Evolutionary conservation across 2,113 vertebrate genomes (phyloP), one percentile per base, ranked within the genome.

Genomic region (Sceloporus tristichus): DNA sequence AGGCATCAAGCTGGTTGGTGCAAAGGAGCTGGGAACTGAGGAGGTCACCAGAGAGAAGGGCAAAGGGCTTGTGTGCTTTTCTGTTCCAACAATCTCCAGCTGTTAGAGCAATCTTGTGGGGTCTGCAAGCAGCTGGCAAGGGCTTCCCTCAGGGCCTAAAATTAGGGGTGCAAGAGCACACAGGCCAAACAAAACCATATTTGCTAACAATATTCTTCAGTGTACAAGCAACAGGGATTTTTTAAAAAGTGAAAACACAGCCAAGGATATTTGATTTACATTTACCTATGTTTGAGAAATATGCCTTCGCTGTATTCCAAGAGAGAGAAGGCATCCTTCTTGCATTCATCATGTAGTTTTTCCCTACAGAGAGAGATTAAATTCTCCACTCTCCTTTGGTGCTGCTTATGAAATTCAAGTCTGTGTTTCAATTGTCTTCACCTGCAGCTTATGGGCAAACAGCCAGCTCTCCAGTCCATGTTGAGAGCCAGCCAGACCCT

Each of bases 371-470:
- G 59, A 16, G 4, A 16, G 4, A 14, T n/a, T 18, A 1, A 27
- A 25, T 16, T 40, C 16, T 54, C 14, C 9, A 16, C 29, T 65
- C 68, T 65, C 38, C 9, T 85, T 65, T 79, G 82, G 48, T 78
- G 23, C 6, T 80, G 74, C 81, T 84, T 66, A 86, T 71, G 77
- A 79, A 79, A 27, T 34, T 14, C 90, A 87, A 79, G 21, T 76
- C 78, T n/a, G 87, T 42, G 81, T 8, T 77, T 77, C 53, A 4
- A 1, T 79, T 18, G 88, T 48, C 42, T 59, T 38, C 1, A 88
- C 68, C 42, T 53, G 16, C 5, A 4, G 0, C 0, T 70, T 88
- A 23, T 23, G 38, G 77, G 8, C 89, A 29, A 29, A 34, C 81
- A 23, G 11, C 75, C 38, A 74, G 73, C 34, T n/a, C 90, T 74